Percentiles rank a stretch among this genome's conserved stretches.
Evolutionary conservation across 1,140 invertebrate species (phyloP).

Genomic region (Diabrotica undecimpunctata): DNA sequence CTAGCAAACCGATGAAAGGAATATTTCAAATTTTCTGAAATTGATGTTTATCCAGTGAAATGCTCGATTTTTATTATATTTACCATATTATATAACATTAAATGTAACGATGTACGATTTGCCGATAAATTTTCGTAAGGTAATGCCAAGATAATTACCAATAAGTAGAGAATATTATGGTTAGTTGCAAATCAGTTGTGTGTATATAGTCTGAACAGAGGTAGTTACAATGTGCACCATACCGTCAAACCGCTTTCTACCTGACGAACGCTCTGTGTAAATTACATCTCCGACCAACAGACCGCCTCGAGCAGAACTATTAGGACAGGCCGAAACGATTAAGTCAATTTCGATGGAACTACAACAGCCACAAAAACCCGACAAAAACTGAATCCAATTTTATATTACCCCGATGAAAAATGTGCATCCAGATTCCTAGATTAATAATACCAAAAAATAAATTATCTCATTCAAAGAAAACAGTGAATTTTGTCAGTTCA

Average conservation of each 20-base stretch:
- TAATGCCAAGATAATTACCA: too few species aligned
- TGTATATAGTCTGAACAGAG: too few species aligned
- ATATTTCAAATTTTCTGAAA: too few species aligned
- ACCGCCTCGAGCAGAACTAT: background rate
- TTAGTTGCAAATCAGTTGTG: too few species aligned
- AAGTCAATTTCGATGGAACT: slow-evolving; percentile 33
- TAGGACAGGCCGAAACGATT: slow-evolving; percentile 23
- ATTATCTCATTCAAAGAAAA: slow-evolving; percentile 12
- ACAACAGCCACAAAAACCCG: slow-evolving; percentile 26
- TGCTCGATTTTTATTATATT: too few species aligned
- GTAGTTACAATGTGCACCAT: too few species aligned
- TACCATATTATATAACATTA: too few species aligned
- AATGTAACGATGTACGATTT: too few species aligned
- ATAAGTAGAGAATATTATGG: too few species aligned
- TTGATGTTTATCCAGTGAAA: too few species aligned
- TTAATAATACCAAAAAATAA: slow-evolving; percentile 14
- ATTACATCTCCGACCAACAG: background rate
- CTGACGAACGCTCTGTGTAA: background rate
- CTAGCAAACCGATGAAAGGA: too few species aligned
- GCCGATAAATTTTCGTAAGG: too few species aligned
- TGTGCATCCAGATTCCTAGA: slow-evolving; percentile 23
- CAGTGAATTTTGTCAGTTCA: background rate
- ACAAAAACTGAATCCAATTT: slow-evolving; percentile 35
- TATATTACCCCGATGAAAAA: slow-evolving; percentile 27
- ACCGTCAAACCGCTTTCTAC: background rate